These are phyloP conservation scores for Cataglyphis altisquamis DNA, from an alignment of 2,888 invertebrate genomes.

Conservation along the genomic window DNA sequence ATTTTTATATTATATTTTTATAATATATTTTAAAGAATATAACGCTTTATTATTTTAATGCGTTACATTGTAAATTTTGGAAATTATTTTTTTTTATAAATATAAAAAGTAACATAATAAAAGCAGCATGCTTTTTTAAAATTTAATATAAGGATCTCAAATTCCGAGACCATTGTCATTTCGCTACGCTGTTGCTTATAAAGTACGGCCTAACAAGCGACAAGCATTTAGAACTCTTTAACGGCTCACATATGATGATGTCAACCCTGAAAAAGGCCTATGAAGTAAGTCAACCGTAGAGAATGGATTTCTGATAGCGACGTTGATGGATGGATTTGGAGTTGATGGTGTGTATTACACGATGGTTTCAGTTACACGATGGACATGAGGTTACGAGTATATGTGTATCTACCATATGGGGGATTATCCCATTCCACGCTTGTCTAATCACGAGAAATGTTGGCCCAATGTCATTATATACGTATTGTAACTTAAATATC, in stretches of 20 bases:
- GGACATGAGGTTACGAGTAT: constrained; percentile 18
- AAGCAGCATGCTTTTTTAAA: not conserved
- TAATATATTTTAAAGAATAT: not conserved
- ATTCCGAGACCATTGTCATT: not conserved
- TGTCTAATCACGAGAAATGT: not conserved
- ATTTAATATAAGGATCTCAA: not conserved
- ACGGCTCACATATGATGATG: constrained; percentile 32
- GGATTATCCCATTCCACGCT: constrained; percentile 22
- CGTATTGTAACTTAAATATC: not conserved
- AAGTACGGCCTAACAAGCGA: constrained; percentile 1
- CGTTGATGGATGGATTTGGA: constrained; percentile 69
- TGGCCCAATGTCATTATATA: not conserved
- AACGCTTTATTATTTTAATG: not conserved
- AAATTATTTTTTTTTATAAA: not conserved
- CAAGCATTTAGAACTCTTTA: constrained; percentile 66
- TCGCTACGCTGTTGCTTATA: constrained; percentile 4
- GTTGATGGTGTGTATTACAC: constrained; percentile 50
- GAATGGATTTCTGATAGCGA: constrained; percentile 68
- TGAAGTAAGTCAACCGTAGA: constrained; percentile 42
- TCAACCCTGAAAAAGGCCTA: constrained; percentile 28
- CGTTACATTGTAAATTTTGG: not conserved
- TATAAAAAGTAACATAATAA: not conserved
- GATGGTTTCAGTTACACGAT: constrained; percentile 37
- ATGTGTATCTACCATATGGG: constrained; percentile 1
- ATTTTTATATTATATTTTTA: too few relatives aligned